A percentile compares a stretch with the other conserved stretches of the same genome.
Evolutionary conservation across 1,140 invertebrate genomes (phyloP).

Genomic region (Neodiprion pinetum): DNA sequence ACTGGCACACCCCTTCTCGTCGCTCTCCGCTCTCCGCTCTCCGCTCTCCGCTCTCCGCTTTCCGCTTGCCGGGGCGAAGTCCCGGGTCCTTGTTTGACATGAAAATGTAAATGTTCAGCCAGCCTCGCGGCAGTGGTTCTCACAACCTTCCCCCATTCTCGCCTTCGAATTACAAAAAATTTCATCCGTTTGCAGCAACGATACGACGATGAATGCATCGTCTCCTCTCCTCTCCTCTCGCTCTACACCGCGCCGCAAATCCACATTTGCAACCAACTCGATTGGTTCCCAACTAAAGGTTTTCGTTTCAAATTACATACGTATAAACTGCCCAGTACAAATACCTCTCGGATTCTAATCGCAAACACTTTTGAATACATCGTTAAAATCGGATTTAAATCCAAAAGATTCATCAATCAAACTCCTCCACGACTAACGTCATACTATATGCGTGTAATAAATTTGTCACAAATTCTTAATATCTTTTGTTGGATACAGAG

Average conservation of each 20-base stretch:
- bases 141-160: neutral
- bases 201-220: slow-evolving; percentile 11
- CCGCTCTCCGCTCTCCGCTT: neutral
- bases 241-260: neutral
- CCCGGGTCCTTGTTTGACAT: slow-evolving; percentile 46
- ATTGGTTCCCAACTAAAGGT: no score
- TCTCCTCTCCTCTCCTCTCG: slow-evolving; percentile 3
- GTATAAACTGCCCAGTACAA: no score
- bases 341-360: no score
- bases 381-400: no score
- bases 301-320: no score
- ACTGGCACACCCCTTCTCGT: neutral
- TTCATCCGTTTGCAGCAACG: neutral
- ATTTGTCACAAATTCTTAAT: no score
- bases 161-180: neutral
- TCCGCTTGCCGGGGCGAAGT: neutral
- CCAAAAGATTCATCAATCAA: no score
- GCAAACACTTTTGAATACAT: no score
- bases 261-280: no score
- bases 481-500: no score
- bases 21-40: neutral
- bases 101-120: slow-evolving; percentile 40
- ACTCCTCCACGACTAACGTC: no score
- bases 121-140: neutral
- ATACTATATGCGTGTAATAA: no score